These are phyloP conservation scores for Bombus fervidus DNA, from an alignment of 1,140 invertebrate genomes.

Conservation along the genomic window DNA sequence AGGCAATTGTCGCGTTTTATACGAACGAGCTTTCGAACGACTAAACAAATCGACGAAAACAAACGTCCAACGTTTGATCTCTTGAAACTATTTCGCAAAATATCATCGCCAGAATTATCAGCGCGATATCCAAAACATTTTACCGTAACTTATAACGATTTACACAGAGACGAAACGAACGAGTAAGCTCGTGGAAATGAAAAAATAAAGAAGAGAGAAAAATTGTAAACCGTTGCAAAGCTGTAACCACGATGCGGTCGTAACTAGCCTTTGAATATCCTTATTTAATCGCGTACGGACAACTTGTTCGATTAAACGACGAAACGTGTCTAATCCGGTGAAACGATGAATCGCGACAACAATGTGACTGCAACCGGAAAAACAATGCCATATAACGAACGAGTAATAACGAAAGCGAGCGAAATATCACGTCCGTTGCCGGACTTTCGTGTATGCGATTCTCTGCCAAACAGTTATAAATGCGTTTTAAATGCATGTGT, in stretches of 20 bases:
- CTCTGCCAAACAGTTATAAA: background rate
- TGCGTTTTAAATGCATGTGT: background rate
- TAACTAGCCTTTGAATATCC: slow-evolving; percentile 23
- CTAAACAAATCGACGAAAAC: background rate
- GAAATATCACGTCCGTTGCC: no score
- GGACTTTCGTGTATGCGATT: background rate
- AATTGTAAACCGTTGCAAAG: background rate
- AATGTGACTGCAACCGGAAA: background rate
- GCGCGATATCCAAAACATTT: background rate
- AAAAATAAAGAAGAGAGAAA: background rate
- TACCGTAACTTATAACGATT: background rate
- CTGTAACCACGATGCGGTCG: background rate
- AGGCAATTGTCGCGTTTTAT: background rate
- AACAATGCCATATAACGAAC: background rate
- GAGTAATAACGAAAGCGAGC: background rate
- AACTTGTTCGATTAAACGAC: slow-evolving; percentile 27
- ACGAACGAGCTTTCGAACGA: background rate
- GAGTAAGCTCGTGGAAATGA: background rate
- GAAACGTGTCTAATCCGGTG: slow-evolving; percentile 4
- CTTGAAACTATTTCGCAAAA: background rate
- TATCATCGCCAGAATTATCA: background rate
- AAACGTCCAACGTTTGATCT: background rate
- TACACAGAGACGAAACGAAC: background rate
- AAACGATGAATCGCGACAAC: background rate
- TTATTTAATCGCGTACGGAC: background rate